These are phyloP conservation scores for Bostrychus sinensis DNA, from an alignment of 2,113 vertebrate genomes.

Conservation along the genomic window DNA sequence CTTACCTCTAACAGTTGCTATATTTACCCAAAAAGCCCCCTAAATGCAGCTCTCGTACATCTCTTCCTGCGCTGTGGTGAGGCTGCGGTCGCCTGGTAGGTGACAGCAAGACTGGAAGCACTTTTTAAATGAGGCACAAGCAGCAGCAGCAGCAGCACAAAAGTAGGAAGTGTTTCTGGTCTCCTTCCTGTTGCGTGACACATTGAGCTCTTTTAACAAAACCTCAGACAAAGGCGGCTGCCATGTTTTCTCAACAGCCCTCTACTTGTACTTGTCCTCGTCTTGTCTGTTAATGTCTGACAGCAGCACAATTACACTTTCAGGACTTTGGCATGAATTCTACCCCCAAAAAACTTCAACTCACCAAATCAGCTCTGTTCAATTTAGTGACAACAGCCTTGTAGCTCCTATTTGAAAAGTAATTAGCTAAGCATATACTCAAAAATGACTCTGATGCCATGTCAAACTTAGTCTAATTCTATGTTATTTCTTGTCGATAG, in stretches of 20 bases:
- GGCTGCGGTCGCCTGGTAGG: not conserved
- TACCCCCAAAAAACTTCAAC: conserved; percentile 1
- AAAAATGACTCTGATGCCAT: conserved; percentile 12
- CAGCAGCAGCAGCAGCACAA: too few species aligned
- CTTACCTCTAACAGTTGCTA: not conserved
- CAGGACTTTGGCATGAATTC: conserved; percentile 14
- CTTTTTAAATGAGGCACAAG: conserved; percentile 20
- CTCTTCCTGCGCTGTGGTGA: conserved; percentile 5
- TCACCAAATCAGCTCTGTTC: conserved; percentile 10
- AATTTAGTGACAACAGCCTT: conserved; percentile 22
- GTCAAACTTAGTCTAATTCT: conserved; percentile 35
- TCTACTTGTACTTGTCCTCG: conserved; percentile 36
- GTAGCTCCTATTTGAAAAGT: conserved; percentile 19
- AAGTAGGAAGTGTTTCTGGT: conserved; percentile 17
- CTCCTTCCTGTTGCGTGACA: conserved; percentile 32
- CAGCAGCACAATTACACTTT: conserved; percentile 36
- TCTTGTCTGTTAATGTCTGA: conserved; percentile 19
- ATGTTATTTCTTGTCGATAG: conserved; percentile 15
- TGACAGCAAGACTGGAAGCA: conserved; percentile 1
- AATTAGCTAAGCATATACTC: conserved; percentile 39
- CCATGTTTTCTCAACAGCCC: conserved; percentile 35
- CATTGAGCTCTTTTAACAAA: conserved; percentile 18
- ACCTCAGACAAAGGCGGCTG: conserved; percentile 31
- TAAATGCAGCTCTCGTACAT: not conserved
- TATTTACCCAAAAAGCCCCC: not conserved